These are phyloP conservation scores for Labeo catla DNA, from an alignment of 2,113 vertebrate species.

Conservation along the genomic window DNA sequence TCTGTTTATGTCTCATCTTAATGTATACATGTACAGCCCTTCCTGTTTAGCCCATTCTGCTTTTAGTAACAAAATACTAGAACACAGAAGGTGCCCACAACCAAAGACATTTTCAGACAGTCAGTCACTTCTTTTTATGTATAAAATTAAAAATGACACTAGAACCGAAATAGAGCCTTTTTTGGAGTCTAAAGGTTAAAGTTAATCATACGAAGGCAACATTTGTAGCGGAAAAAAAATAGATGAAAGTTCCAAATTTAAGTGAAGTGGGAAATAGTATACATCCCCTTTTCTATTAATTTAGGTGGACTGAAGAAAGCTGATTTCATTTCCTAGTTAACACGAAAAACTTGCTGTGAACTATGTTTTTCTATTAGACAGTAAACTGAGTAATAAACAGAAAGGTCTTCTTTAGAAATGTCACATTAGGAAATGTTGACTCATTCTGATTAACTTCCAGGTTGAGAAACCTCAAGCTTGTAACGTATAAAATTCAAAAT, in stretches of 20 bases:
- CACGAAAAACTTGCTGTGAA: background rate
- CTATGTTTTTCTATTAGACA: background rate
- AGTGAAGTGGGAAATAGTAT: background rate
- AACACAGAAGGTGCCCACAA: background rate
- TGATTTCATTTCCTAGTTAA: conserved; percentile 27
- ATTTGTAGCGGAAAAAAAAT: background rate
- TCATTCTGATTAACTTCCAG: background rate
- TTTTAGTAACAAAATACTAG: background rate
- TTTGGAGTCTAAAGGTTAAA: background rate
- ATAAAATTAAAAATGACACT: background rate
- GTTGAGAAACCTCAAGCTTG: background rate
- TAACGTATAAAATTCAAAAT: background rate
- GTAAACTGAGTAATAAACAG: background rate
- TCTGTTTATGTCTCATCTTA: background rate
- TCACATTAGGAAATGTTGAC: background rate
- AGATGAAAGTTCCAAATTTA: background rate
- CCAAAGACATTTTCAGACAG: background rate
- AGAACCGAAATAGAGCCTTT: background rate
- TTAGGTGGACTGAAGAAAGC: conserved; percentile 19
- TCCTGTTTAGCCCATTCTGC: background rate
- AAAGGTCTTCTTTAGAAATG: background rate
- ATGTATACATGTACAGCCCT: background rate
- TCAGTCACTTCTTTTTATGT: background rate
- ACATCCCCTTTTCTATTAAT: conserved; percentile 23
- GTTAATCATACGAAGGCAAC: background rate